Evolutionary conservation across 2,888 invertebrate genomes (phyloP), one percentile per base, ranked within the genome.

Genomic region (Galerucella nymphaeae): DNA sequence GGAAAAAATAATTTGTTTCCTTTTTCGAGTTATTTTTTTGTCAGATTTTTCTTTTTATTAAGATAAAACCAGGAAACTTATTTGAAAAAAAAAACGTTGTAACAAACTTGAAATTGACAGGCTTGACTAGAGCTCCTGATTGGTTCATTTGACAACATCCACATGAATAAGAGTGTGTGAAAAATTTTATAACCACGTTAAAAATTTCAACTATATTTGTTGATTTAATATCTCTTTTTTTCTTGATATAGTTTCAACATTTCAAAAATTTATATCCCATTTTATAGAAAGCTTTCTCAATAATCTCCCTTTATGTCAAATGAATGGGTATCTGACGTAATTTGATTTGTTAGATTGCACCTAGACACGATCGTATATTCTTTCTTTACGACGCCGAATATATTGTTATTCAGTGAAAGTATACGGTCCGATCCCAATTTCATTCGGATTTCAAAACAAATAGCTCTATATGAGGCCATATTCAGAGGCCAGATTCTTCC

Each of bases 401-500:
- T 72, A 64, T 64, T 72, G 72, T 68, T 68, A 72, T 72, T 72
- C 64, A 67, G 63, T 48, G 68, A 67, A 67, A 72, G 71, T 68
- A 63, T 64, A 53, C 58, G 72, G 66, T 55, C 68, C 58, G 57
- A 30, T 20, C 42, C 53, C 64, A 53, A 81, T 82, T 82, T 83
- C 83, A 80, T 69, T 63, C 45, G 59, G 64, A 69, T 72, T 59
- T 61, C 69, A 41, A 63, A 64, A 72, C 72, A 72, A 72, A 72
- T 72, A 65, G 67, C 50, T 65, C 45, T 23, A 53, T 68, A 65
- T 66, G 64, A 69, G 72, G 59, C 72, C 50, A 72, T 65, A 72
- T 72, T 65, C 72, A 61, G 50, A 65, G 65, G 61, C 64, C 50
- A 79, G 80, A 79, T 81, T 79, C 81, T 78, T 81, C 78, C 80